Conservation (phyloP, 2,113 vertebrate genomes). For the Oenanthe oenanthe region DNA sequence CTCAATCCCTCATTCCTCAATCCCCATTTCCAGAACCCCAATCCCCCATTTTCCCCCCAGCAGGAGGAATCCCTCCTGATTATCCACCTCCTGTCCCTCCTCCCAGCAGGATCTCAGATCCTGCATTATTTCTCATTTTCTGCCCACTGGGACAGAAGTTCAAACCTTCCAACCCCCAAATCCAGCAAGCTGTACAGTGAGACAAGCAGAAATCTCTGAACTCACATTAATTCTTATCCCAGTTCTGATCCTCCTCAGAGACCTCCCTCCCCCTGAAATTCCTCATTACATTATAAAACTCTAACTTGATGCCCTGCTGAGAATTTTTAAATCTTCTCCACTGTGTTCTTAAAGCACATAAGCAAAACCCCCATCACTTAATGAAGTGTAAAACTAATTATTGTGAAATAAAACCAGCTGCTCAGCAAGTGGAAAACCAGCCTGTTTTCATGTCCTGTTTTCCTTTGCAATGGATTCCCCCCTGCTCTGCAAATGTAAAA, state of each 20-base stretch:
- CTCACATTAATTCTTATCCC: not conserved
- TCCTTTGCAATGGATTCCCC: slow-evolving; percentile 51
- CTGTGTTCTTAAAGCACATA: not conserved
- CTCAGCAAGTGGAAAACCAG: slow-evolving; percentile 61
- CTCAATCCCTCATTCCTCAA: too few species aligned
- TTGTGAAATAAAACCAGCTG: slow-evolving; percentile 70
- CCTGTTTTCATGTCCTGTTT: slow-evolving; percentile 65
- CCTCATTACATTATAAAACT: not conserved
- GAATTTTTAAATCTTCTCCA: slow-evolving; percentile 4
- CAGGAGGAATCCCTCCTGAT: fast-evolving
- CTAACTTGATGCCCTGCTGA: not conserved
- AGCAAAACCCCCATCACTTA: slow-evolving; percentile 38
- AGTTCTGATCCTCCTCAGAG: not conserved
- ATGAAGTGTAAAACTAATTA: slow-evolving; percentile 76
- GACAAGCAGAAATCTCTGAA: not conserved
- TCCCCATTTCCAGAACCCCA: too few species aligned
- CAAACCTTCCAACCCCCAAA: fast-evolving
- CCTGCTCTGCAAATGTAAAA: slow-evolving; percentile 55
- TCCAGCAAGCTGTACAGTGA: not conserved
- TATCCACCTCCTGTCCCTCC: not conserved
- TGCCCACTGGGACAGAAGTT: not conserved
- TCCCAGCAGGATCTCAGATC: not conserved
- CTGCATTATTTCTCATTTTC: not conserved
- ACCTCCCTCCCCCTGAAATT: not conserved
- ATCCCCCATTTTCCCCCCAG: not conserved